Percentiles rank a stretch among this genome's conserved stretches.
phyloP scores from a whole-genome alignment of 2,113 vertebrate species.

The Ammospiza caudacuta region DNA sequence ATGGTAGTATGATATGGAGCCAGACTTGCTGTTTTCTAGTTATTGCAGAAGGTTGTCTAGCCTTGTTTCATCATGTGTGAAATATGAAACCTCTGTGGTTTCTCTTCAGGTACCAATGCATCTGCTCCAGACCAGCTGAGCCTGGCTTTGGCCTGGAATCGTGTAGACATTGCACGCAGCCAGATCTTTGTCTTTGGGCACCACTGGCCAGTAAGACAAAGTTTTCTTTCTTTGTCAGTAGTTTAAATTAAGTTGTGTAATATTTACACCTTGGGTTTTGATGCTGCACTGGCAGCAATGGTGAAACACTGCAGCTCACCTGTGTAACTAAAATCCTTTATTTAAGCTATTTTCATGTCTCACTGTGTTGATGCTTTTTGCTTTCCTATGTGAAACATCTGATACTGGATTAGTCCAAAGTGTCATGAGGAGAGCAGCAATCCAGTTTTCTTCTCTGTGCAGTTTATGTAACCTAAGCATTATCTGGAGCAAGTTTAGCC shows the following conservation, averaged over 20 bases:
- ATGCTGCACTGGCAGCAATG: neutral
- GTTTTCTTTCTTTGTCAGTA: neutral
- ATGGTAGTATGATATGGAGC: neutral
- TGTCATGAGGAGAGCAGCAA: neutral
- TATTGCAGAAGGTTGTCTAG: neutral
- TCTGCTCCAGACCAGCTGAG: conserved; percentile 95
- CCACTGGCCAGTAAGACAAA: conserved; percentile 89
- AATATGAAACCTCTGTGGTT: neutral
- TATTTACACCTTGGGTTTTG: neutral
- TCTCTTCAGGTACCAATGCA: conserved; percentile 88
- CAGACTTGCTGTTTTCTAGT: neutral
- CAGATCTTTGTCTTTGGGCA: conserved; percentile 98
- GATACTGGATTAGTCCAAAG: neutral
- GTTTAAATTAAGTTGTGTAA: neutral
- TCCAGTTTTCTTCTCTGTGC: neutral
- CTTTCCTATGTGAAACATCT: neutral
- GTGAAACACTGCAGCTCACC: neutral
- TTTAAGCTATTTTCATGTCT: neutral
- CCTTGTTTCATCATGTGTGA: neutral
- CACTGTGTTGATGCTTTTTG: neutral
- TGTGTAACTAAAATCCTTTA: neutral
- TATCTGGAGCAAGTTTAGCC: neutral
- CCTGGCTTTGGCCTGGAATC: conserved; percentile 96
- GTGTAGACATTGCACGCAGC: conserved; percentile 97
- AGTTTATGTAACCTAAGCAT: neutral